Evolutionary conservation across 1,140 invertebrate genomes (phyloP), one percentile per base, ranked within the genome.

Genomic region (Drosophila mayri): DNA sequence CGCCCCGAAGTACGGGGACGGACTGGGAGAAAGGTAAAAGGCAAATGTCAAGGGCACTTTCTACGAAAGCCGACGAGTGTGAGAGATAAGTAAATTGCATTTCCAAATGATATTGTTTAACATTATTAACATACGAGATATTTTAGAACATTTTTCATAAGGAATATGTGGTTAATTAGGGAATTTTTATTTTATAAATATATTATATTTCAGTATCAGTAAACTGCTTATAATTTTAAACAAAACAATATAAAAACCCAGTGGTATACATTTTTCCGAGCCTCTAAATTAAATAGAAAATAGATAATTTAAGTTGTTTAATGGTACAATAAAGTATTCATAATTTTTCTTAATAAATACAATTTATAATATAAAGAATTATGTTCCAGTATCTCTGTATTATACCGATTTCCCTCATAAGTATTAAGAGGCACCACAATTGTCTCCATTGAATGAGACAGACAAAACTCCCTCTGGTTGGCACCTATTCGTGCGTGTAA

Each of bases 41-140:
- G 55, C 74, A 82, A 73, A 71, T 87, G 80, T 88, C 83, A 87
- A 87, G 84, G 84, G 84, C 79, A 80, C 76, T 83, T 76, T 83
- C 58, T 62, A 46, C 37, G 38, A 44, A 22, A 35, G 35, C 14
- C 44, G 32, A 32, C 20, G 9, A 35, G 18, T 22, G 37, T 60
- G 18, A 30, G 12, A 52, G 50, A 44, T 30, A 59, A 35, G 38
- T 50, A 72, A 35, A 54, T 47, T 72, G 57, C 20, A 64, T 49
- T 70, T 70, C 6, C 28, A 52, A 38, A 12, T 20, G 10, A 44
- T n/a, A 46, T n/a, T 14, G 0, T 37, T 52, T 44, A 9, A 35
- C 12, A n/a, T n/a, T 47, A 10, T 10, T 28, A 22, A 8, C 14
- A 9, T 25, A 25, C 0, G 0, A 25, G 1, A 25, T 1, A 22